Evolutionary conservation across 2,797 vertebrate genomes (phyloP), one percentile per base, ranked within the genome.

Genomic region (Setipinna tenuifilis): DNA sequence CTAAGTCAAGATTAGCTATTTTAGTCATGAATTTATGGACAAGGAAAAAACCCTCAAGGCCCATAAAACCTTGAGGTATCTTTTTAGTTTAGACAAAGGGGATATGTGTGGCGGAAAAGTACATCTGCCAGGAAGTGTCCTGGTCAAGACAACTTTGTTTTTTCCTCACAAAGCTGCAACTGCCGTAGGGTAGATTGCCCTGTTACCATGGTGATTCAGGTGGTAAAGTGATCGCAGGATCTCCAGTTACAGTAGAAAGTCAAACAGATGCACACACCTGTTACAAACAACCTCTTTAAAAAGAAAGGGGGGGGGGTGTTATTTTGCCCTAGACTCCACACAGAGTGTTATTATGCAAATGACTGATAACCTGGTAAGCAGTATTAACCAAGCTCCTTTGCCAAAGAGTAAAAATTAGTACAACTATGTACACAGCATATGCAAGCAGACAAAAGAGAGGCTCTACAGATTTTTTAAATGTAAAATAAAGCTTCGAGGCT

Each of bases 181-280:
- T 75, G 16, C 28, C 31, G 28, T 23, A 35, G 65, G 65, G 31
- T 19, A 75, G 68, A 28, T 41, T 14, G 12, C 65, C 14, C 23
- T 28, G 65, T 71, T 75, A 35, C 68, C 68, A 6, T 75, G 68
- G 68, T 75, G 68, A 75, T 6, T 75, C 31, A 35, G 14, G 31
- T 17, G 68, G 68, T 35, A 14, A 75, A 17, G 31, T 75, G 68
- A 75, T 75, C 14, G 6, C 28, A 31, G 28, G 28, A 31, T 75
- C 17, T 75, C 68, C 5, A 28, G 68, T 75, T 31, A 75, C 28
- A 75, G 12, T 35, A 41, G 28, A 35, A 5, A 71, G 28, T 75
- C 3, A 71, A 71, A 71, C 65, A 71, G 25, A 71, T 71, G 65
- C 25, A 31, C 25, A 71, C 68, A 75, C 68, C 68, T 75, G 68